Percentiles rank a stretch among this genome's conserved stretches.
phyloP scores from a whole-genome alignment of 2,797 vertebrate genomes.

The Malacoctenus gilli region DNA sequence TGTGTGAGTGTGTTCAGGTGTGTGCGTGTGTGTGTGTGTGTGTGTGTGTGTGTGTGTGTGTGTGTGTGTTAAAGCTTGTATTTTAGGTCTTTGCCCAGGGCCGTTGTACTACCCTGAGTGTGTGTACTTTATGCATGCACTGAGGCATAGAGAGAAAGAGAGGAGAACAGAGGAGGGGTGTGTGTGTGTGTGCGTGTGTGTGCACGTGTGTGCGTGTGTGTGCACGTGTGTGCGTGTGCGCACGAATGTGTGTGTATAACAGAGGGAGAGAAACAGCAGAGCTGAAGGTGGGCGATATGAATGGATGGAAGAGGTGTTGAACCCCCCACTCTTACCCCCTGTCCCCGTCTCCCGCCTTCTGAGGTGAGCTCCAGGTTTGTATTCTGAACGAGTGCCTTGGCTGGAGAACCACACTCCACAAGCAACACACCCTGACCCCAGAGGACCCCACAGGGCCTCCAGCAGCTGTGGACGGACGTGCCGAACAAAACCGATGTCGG shows the following conservation, averaged over 20 bases:
- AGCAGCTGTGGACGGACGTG: constrained; percentile 65
- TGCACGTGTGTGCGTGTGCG: no score
- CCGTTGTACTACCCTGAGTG: constrained; percentile 63
- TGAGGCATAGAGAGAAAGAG: constrained; percentile 44
- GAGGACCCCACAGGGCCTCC: constrained; percentile 60
- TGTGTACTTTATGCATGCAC: constrained; percentile 64
- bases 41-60: constrained; percentile 22
- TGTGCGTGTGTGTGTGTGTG: constrained; percentile 13
- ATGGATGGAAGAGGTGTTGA: constrained; percentile 34
- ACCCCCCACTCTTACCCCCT: constrained; percentile 10
- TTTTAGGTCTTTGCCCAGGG: constrained; percentile 71
- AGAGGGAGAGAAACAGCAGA: constrained; percentile 9
- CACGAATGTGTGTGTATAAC: neutral
- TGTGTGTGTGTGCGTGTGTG: no score
- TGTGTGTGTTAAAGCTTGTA: constrained; percentile 60
- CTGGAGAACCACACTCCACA: constrained; percentile 53
- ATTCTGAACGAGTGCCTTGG: constrained; percentile 60
- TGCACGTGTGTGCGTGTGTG: no score
- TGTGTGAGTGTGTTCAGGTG: constrained; percentile 15
- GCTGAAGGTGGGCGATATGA: constrained; percentile 31
- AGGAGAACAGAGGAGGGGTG: constrained; percentile 15
- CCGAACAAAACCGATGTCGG: constrained; percentile 68
- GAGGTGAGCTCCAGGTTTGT: constrained; percentile 63
- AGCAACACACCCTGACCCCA: constrained; percentile 57
- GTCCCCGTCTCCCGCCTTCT: constrained; percentile 6